Base-by-base conservation (phyloP, 2,113 vertebrate genomes). In the Clupea harengus region DNA sequence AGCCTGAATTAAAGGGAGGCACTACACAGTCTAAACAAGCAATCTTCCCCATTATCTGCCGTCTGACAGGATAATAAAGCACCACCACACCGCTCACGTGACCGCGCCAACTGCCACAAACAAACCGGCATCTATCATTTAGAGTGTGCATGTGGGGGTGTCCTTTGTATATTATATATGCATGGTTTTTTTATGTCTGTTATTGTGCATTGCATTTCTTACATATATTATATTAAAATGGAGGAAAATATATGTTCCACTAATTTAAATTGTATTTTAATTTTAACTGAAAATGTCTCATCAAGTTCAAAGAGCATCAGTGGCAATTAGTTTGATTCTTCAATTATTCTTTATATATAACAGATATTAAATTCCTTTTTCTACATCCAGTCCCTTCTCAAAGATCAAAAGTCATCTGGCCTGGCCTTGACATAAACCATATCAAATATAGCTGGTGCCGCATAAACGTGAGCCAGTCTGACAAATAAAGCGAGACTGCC, bases 1-100 rank as follows among this genome's bases (percentile, higher is more conserved):
- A 97, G 92, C 89, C 95, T 92, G 95, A 98, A 97, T 97, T 97
- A 97, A 94, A 96, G 92, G 93, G 94, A 95, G 93, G 93, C 95
- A 93, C 93, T 95, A 93, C 93, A 95, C 91, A 98, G 97, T 97
- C 97, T 98, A 97, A 99, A 98, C 96, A 99, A 97, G 95, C 94
- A 96, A 94, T 93, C 94, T 90, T 94, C 93, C 91, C 91, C 94
- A 95, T 96, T 96, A 96, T 96, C 96, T 95, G 93, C 93, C 92
- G 93, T 78, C 93, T 95, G 96, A 96, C 95, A 96, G 95, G 93
- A 94, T 97, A 97, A 97, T 97, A 95, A 93, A 95, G 95, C 94
- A 95, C 96, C 96, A 94, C 92, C n/a, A 3, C 64, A 28, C n/a
- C 93, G 91, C 92, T 95, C 93, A 94, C 90, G 91, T 94, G 94